Evolutionary conservation across 2,888 invertebrate genomes (phyloP).

Genomic region (Ametastegia equiseti): DNA sequence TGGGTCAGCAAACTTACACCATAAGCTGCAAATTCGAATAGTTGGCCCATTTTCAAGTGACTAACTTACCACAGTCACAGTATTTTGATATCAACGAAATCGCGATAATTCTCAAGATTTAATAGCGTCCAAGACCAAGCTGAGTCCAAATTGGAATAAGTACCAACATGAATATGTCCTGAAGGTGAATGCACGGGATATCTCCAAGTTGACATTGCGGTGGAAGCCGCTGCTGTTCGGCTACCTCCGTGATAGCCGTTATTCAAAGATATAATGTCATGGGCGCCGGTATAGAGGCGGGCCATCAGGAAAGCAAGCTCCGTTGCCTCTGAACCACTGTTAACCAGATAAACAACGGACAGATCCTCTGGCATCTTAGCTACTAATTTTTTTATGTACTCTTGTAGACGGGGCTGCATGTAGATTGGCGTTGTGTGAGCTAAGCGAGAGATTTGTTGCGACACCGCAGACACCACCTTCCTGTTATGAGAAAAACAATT

Average conservation of each 20-base stretch:
- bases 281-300: slow-evolving; percentile 89
- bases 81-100: slow-evolving; percentile 44
- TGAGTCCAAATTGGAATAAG: slow-evolving; percentile 27
- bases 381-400: slow-evolving; percentile 91
- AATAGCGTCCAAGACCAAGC: background rate
- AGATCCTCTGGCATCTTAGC: slow-evolving; percentile 90
- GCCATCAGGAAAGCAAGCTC: slow-evolving; percentile 95
- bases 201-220: slow-evolving; percentile 89
- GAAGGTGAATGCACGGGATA: slow-evolving; percentile 83
- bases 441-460: slow-evolving; percentile 87
- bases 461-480: slow-evolving; percentile 88
- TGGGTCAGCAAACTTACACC: background rate
- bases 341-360: slow-evolving; percentile 94
- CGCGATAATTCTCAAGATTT: slow-evolving; percentile 42
- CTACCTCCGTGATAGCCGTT: slow-evolving; percentile 97
- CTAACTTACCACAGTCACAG: slow-evolving; percentile 32
- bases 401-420: slow-evolving; percentile 92
- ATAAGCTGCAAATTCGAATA: background rate
- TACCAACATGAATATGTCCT: slow-evolving; percentile 89
- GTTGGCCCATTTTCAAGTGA: background rate
- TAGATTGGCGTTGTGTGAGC: slow-evolving; percentile 97
- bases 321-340: slow-evolving; percentile 98
- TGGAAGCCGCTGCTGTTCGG: slow-evolving; percentile 88
- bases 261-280: slow-evolving; percentile 90
- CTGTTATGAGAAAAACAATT: slow-evolving; percentile 77